Evolutionary conservation across 2,797 vertebrate species (phyloP), one percentile per base, ranked within the genome.

Genomic region (Mus minutoides): DNA sequence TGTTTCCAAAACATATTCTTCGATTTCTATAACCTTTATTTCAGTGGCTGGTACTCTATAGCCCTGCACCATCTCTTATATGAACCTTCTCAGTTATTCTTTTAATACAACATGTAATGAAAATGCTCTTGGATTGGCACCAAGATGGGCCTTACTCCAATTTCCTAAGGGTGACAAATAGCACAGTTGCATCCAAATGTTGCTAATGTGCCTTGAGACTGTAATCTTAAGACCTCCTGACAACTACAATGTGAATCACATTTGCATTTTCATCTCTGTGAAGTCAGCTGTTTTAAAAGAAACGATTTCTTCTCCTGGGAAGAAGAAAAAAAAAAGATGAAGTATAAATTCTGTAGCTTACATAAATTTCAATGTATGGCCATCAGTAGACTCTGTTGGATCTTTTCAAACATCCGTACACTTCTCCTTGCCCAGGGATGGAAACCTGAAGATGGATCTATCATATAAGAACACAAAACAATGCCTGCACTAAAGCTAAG

Each of bases 331-430:
- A 58, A 31, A 83, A 43, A 60, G 13, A 89, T 54, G 31, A 89
- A 87, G 92, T 67, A 40, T 12, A 92, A 95, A 96, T 93, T 79
- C 56, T 83, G 29, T 13, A 75, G 17, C 80, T 92, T 75, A 71
- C 75, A 37, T 85, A 21, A 78, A 92, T 87, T 78, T 82, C 73
- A 40, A 17, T 79, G 46, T 80, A 69, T 64, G 13, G 49, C 26
- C 12, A 49, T 3, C 2, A 69, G 43, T 29, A 46, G 54, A 49
- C 67, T 75, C 46, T 60, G 9, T n/a, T n/a, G 8, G 9, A n/a
- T 87, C 12, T 58, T 88, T 43, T 49, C 75, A 54, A 49, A 9
- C 9, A 80, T 19, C 52, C 1, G 11, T 24, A 54, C 31, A 34
- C 37, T 60, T 77, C 52, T 76, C 73, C 87, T n/a, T 92, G 34